Evolutionary conservation across 2,113 vertebrate species (phyloP), one percentile per base, ranked within the genome.

Genomic region (Gymnarchus niloticus): DNA sequence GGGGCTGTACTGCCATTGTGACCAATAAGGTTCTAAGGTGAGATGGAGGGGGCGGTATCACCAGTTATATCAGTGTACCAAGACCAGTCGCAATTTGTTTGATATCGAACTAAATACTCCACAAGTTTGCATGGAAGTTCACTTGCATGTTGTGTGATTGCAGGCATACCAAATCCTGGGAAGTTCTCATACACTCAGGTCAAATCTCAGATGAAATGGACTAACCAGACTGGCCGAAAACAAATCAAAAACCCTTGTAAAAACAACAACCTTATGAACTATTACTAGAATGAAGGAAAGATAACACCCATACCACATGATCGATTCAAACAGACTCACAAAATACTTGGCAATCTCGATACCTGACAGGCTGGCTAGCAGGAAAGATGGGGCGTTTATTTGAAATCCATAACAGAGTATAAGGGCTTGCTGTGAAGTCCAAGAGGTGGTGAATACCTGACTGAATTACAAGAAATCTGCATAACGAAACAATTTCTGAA

Each of bases 161-260:
- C 21, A 46, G 17, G 6, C 73, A 78, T 23, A 48, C 19, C 6
- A 3, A 77, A 77, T 2, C 37, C 44, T n/a, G 41, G 28, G 12
- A 46, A 46, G 5, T 9, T 78, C 73, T 78, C 8, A 21, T 41
- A 48, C 21, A 19, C 44, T 48, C n/a, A 61, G 59, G 87, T 88
- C 87, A 91, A 87, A 88, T 88, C 51, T 88, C 69, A 41, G 77
- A 90, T 73, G 90, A 93, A 93, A 94, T 92, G 92, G 91, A 93
- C 92, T 92, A 93, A 90, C 91, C 90, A 93, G 91, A 89, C 89
- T 84, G 28, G 69, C 54, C 87, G 90, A 90, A 23, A 89, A 89
- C 91, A 88, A 86, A 87, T 49, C 14, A 87, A 0, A 87, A 89
- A 85, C 21, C 87, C 77, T 89, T 87, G 91, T 90, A 86, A 89